Conservation (phyloP, 2,113 vertebrate genomes). For the Rhea pennata region DNA sequence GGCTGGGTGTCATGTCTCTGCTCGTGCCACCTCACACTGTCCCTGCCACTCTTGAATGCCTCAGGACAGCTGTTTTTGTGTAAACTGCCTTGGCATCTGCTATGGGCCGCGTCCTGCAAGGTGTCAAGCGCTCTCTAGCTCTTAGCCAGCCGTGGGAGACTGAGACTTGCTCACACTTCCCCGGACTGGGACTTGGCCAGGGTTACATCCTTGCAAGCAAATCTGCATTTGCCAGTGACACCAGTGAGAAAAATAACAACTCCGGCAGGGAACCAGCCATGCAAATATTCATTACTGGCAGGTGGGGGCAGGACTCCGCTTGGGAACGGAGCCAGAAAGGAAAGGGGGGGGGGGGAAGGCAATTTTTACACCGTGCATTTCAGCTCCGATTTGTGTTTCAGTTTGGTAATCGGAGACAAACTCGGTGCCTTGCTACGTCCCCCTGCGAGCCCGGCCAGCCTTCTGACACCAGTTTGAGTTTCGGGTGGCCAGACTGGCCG, state of each 20-base stretch:
- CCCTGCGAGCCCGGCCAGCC: background rate
- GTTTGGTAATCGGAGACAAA: background rate
- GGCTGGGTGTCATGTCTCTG: fast-evolving
- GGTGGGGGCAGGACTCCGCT: constrained; percentile 54
- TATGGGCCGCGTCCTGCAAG: background rate
- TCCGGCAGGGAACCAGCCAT: constrained; percentile 46
- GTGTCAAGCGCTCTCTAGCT: background rate
- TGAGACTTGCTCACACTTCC: constrained; percentile 34
- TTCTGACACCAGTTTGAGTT: background rate
- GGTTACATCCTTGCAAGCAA: constrained; percentile 23
- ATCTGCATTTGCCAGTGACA: constrained; percentile 41
- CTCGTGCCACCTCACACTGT: fast-evolving
- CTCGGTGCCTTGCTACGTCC: fast-evolving
- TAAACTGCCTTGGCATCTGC: background rate
- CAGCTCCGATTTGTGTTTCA: background rate
- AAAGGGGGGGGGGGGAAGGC: background rate
- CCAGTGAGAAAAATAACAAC: constrained; percentile 41
- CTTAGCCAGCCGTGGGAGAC: background rate
- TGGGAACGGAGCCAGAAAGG: constrained; percentile 34
- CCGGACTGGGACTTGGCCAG: constrained; percentile 2
- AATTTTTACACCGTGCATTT: background rate
- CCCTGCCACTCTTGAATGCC: background rate
- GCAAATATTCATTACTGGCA: constrained; percentile 49
- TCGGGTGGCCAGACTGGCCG: background rate
- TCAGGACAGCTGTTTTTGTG: background rate